Percentiles rank a stretch among this genome's conserved stretches.
Conservation (phyloP, 2,113 vertebrate species). For the Periophthalmus modestus region DNA sequence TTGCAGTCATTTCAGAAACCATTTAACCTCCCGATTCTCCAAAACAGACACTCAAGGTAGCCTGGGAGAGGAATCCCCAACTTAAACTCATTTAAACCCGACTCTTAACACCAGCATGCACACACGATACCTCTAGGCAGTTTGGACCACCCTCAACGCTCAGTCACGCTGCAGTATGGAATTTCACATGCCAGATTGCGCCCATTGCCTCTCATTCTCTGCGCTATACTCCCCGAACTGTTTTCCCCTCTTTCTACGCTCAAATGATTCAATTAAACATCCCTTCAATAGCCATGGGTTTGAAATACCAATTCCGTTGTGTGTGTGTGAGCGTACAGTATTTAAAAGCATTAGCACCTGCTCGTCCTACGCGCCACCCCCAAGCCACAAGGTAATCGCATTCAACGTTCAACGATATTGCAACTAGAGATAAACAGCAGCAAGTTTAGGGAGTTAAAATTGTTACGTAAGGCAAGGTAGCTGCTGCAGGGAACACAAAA, state of each 20-base stretch:
- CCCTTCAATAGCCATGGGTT: constrained; percentile 59
- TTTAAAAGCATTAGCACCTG: constrained; percentile 61
- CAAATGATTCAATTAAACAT: constrained; percentile 66
- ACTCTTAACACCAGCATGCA: constrained; percentile 26
- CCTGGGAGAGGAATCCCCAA: constrained; percentile 30
- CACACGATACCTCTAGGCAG: constrained; percentile 38
- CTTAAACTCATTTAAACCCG: constrained; percentile 24
- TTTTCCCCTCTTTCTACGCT: constrained; percentile 46
- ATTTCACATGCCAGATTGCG: constrained; percentile 26
- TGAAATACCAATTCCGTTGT: constrained; percentile 67
- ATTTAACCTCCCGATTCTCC: constrained; percentile 23
- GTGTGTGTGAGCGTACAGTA: constrained; percentile 14
- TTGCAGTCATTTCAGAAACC: constrained; percentile 51
- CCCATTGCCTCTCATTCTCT: constrained; percentile 9
- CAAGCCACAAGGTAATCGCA: constrained; percentile 37
- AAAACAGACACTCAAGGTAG: constrained; percentile 13
- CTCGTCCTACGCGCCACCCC: constrained; percentile 27
- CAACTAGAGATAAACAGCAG: constrained; percentile 28
- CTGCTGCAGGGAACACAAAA: constrained; percentile 28
- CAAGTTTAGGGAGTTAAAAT: constrained; percentile 29
- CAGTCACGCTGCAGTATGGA: constrained; percentile 16
- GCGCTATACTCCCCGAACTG: constrained; percentile 32
- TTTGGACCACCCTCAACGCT: constrained; percentile 60
- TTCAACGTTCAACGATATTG: constrained; percentile 6
- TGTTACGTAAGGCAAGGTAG: constrained; percentile 29